These are phyloP conservation scores for Parochlus steinenii DNA, from an alignment of 2,888 invertebrate species.

Conservation along the genomic window DNA sequence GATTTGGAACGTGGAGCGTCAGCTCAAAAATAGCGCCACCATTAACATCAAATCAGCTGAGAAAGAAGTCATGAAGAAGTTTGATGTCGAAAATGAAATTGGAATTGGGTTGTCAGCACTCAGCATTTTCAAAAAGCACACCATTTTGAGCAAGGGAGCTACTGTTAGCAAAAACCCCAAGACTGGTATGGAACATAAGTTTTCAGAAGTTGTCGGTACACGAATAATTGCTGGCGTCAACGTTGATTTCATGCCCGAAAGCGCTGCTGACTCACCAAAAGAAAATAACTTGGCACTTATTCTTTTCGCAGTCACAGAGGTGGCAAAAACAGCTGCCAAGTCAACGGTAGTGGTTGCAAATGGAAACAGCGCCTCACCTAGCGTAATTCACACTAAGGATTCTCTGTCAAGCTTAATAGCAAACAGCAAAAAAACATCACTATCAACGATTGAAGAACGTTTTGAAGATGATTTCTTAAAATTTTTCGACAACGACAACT, in stretches of 20 bases:
- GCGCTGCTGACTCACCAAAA: neutral
- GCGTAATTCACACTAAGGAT: conserved; percentile 1
- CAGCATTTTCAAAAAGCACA: conserved; percentile 25
- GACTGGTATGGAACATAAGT: conserved; percentile 15
- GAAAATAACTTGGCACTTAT: neutral
- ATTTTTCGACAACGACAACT: conserved; percentile 2
- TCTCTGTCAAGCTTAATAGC: neutral
- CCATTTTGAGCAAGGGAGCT: too few relatives aligned
- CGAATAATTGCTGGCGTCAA: conserved; percentile 19
- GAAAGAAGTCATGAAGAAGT: conserved; percentile 28
- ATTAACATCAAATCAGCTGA: conserved; percentile 24
- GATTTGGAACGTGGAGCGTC: conserved; percentile 70
- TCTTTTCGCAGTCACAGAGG: conserved; percentile 9
- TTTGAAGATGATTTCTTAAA: conserved; percentile 10
- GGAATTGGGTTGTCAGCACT: conserved; percentile 30
- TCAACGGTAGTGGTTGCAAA: too few relatives aligned
- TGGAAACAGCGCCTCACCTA: neutral
- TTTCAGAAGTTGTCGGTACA: conserved; percentile 15
- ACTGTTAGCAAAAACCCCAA: conserved; percentile 16
- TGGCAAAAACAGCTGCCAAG: conserved; percentile 1
- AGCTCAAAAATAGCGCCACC: conserved; percentile 41
- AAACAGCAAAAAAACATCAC: conserved; percentile 1
- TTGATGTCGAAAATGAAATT: conserved; percentile 24
- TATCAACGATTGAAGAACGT: conserved; percentile 5
- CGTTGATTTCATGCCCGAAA: too few relatives aligned